phyloP scores from a whole-genome alignment of 2,888 invertebrate genomes.

The Trilocha varians region DNA sequence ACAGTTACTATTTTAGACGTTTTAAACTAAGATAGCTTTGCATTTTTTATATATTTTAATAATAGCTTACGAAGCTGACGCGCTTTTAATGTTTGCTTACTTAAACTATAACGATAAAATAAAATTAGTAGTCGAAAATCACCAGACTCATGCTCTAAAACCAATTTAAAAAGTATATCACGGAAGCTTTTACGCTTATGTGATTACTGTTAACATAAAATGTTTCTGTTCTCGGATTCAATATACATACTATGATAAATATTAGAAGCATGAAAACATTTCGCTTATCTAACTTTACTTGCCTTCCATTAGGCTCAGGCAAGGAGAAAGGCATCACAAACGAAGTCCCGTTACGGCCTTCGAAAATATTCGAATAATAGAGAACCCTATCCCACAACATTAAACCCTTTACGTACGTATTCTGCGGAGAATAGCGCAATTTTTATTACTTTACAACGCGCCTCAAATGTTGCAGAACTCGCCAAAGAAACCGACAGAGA shows the following conservation, averaged over 20 bases:
- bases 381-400: constrained; percentile 45
- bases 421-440: constrained; percentile 65
- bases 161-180: neutral
- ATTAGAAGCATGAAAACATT: constrained; percentile 35
- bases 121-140: no score
- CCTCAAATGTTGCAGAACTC: constrained; percentile 56
- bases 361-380: constrained; percentile 41
- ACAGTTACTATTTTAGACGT: no score
- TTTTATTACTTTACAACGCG: constrained; percentile 63
- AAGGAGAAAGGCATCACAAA: constrained; percentile 40
- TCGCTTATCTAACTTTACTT: constrained; percentile 41
- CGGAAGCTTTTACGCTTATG: constrained; percentile 14
- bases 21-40: no score
- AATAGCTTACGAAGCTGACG: no score
- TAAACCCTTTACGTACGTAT: constrained; percentile 65
- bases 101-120: no score
- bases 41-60: no score
- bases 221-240: constrained; percentile 17
- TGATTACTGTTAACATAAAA: constrained; percentile 23
- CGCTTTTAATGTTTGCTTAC: no score
- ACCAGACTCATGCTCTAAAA: neutral
- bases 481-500: constrained; percentile 60
- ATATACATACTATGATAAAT: constrained; percentile 34
- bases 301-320: constrained; percentile 37
- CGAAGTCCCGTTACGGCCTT: constrained; percentile 55